These are phyloP conservation scores for Polyodon spathula DNA, from an alignment of 2,113 vertebrate species.

Conservation along the genomic window DNA sequence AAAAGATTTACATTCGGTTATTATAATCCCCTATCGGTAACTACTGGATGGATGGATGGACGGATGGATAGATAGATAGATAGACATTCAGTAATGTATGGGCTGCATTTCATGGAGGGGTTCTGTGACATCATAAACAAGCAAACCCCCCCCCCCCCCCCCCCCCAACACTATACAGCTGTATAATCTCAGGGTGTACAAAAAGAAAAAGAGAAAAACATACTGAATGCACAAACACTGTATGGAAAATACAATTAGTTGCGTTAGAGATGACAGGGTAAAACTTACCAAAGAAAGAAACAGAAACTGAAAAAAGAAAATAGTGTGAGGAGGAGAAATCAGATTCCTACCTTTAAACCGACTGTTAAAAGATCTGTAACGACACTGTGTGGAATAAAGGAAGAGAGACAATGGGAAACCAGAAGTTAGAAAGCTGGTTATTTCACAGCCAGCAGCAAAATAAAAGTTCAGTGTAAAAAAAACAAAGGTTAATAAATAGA, in stretches of 20 bases:
- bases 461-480: slow-evolving; percentile 11
- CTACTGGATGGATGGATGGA: no score
- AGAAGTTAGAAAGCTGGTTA: slow-evolving; percentile 47
- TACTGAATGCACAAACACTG: no score
- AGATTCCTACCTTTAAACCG: slow-evolving; percentile 48
- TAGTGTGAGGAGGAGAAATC: slow-evolving; percentile 35
- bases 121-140: no score
- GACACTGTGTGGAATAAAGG: slow-evolving; percentile 44
- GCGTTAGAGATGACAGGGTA: background rate
- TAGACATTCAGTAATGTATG: no score
- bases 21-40: no score
- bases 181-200: no score
- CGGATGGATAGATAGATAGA: no score
- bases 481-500: slow-evolving; percentile 11
- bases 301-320: slow-evolving; percentile 25
- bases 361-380: slow-evolving; percentile 48
- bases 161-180: no score
- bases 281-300: background rate
- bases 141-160: no score
- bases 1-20: no score
- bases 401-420: slow-evolving; percentile 43
- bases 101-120: no score
- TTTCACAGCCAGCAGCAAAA: slow-evolving; percentile 14
- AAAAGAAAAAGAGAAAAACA: no score
- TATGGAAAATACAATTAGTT: background rate